phyloP scores from a whole-genome alignment of 2,888 invertebrate species.

The Drosophila austrosaltans region DNA sequence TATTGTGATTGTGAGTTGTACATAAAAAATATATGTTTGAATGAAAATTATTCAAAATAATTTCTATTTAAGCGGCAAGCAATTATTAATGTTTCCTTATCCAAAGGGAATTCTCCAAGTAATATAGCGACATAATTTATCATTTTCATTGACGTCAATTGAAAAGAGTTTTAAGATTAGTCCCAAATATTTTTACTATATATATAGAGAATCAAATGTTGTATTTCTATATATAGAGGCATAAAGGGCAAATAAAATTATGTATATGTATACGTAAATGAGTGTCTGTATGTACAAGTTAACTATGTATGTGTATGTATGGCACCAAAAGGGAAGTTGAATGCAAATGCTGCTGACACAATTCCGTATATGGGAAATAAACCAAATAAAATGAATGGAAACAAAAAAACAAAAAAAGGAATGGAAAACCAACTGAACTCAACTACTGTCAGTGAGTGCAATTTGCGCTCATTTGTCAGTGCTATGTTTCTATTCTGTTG shows the following conservation, averaged over 20 bases:
- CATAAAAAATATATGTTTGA: too few species aligned
- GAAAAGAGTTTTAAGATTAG: constrained; percentile 15
- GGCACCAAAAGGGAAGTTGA: background rate
- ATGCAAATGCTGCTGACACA: constrained; percentile 36
- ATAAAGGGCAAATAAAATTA: too few species aligned
- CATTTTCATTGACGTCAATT: background rate
- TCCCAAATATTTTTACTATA: too few species aligned
- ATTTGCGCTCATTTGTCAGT: constrained; percentile 67
- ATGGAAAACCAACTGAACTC: constrained; percentile 39
- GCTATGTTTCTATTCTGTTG: constrained; percentile 17
- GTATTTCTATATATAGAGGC: too few species aligned
- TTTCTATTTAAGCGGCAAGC: too few species aligned
- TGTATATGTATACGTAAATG: background rate
- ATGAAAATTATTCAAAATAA: too few species aligned
- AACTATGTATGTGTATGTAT: background rate
- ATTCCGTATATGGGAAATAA: constrained; percentile 27
- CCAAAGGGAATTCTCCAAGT: too few species aligned
- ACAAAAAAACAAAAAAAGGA: constrained; percentile 9
- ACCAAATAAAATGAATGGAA: constrained; percentile 17
- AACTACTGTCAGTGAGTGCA: constrained; percentile 35
- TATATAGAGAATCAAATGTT: too few species aligned
- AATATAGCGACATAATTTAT: too few species aligned
- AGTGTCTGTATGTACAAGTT: background rate
- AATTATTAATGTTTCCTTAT: too few species aligned
- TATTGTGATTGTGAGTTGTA: too few species aligned